Percentiles rank a stretch among this genome's conserved stretches.
Conservation (phyloP, 2,888 invertebrate genomes). For the Chaetogeoica ovagalla region DNA sequence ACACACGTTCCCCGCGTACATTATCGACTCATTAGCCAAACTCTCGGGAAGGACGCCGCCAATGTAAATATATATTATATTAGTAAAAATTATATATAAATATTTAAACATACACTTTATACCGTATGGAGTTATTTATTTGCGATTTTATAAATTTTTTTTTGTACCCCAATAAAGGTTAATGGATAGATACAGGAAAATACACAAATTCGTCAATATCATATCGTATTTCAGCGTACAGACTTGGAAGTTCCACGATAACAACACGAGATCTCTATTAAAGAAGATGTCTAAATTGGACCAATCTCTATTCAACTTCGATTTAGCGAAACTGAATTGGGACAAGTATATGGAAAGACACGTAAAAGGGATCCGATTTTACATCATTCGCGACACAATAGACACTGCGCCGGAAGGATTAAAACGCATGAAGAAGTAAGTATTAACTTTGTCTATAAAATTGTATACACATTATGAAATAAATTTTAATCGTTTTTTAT, state of each 20-base stretch:
- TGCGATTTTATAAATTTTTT: neutral
- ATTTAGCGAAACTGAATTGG: slow-evolving; percentile 75
- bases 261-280: slow-evolving; percentile 66
- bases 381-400: slow-evolving; percentile 78
- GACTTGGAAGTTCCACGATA: slow-evolving; percentile 74
- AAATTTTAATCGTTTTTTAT: neutral
- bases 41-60: slow-evolving; percentile 66
- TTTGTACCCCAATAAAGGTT: neutral
- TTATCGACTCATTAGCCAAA: slow-evolving; percentile 68
- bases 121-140: no score
- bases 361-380: slow-evolving; percentile 74
- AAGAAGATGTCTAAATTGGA: slow-evolving; percentile 64
- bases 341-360: slow-evolving; percentile 72
- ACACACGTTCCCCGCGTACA: slow-evolving; percentile 72
- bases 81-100: no score
- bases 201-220: slow-evolving; percentile 66
- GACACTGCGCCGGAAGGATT: slow-evolving; percentile 73
- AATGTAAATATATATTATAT: no score
- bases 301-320: slow-evolving; percentile 71
- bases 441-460: slow-evolving; percentile 11
- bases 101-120: no score
- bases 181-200: neutral
- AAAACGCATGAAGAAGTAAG: slow-evolving; percentile 66
- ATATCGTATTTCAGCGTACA: slow-evolving; percentile 79
- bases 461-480: no score